Conservation (phyloP, 2,113 vertebrate genomes). For the Myrmecophaga tridactyla region DNA sequence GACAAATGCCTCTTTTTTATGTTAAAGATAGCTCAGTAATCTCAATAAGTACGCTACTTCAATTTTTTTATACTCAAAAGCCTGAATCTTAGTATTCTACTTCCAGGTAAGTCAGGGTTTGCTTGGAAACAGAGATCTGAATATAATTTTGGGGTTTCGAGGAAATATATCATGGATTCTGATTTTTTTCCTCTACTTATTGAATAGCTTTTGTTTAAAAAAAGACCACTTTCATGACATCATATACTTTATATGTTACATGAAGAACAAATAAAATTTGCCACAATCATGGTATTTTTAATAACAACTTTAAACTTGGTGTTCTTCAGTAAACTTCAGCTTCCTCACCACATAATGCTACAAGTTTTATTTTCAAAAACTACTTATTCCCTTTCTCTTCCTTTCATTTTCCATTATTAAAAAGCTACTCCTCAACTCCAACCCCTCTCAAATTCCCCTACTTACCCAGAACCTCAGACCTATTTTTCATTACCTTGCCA, state of each 20-base stretch:
- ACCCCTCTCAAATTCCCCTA: not conserved
- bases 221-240: not conserved
- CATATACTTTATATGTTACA: not conserved
- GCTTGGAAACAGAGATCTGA: not conserved
- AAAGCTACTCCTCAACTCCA: constrained; percentile 45
- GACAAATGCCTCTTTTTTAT: not conserved
- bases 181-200: not conserved
- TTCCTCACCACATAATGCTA: not conserved
- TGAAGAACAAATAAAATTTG: not conserved
- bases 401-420: not conserved
- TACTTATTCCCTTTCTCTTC: not conserved
- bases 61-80: not conserved
- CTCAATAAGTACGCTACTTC: not conserved
- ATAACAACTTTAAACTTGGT: constrained; percentile 1
- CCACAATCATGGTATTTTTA: not conserved
- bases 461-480: constrained; percentile 17
- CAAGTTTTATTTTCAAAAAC: constrained; percentile 25
- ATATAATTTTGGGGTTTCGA: not conserved
- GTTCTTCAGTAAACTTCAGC: constrained; percentile 22
- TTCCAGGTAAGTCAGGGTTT: not conserved
- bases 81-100: not conserved
- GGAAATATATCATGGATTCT: not conserved
- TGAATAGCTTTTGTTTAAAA: constrained; percentile 20
- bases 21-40: constrained; percentile 1
- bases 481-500: constrained; percentile 59